Evolutionary conservation across 2,888 invertebrate genomes (phyloP).

Genomic region (Dasysyrphus tricinctus): DNA sequence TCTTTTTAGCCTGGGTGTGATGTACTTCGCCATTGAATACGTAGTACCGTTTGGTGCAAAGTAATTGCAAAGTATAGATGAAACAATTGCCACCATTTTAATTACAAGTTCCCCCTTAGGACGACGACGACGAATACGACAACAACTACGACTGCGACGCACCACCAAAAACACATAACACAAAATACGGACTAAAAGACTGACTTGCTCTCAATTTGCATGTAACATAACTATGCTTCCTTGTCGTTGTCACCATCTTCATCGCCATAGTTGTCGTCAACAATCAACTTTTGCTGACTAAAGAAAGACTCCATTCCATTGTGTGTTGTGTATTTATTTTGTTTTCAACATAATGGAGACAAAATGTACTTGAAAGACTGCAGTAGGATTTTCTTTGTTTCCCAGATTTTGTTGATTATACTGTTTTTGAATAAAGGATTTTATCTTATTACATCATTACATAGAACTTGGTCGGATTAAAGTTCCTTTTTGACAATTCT

Average conservation of each 20-base stretch:
- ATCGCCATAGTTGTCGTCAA: constrained; percentile 32
- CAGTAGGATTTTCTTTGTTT: constrained; percentile 52
- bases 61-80: constrained; percentile 47
- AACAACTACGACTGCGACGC: neutral
- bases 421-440: constrained; percentile 36
- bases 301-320: constrained; percentile 14
- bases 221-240: neutral
- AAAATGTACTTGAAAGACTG: constrained; percentile 51
- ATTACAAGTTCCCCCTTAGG: constrained; percentile 49
- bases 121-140: neutral
- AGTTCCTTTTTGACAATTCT: neutral
- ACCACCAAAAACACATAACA: constrained; percentile 4
- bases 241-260: neutral
- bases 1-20: neutral
- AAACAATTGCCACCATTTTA: constrained; percentile 72
- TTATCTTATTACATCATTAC: constrained; percentile 25
- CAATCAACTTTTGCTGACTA: constrained; percentile 46
- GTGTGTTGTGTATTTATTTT: constrained; percentile 33
- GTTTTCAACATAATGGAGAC: constrained; percentile 38
- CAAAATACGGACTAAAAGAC: constrained; percentile 24
- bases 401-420: constrained; percentile 53
- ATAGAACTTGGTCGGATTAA: constrained; percentile 9
- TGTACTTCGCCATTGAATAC: constrained; percentile 27
- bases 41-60: constrained; percentile 36
- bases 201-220: constrained; percentile 62